Evolutionary conservation across 2,797 vertebrate species (phyloP), one percentile per base, ranked within the genome.

Genomic region (Enteromius viviparus): DNA sequence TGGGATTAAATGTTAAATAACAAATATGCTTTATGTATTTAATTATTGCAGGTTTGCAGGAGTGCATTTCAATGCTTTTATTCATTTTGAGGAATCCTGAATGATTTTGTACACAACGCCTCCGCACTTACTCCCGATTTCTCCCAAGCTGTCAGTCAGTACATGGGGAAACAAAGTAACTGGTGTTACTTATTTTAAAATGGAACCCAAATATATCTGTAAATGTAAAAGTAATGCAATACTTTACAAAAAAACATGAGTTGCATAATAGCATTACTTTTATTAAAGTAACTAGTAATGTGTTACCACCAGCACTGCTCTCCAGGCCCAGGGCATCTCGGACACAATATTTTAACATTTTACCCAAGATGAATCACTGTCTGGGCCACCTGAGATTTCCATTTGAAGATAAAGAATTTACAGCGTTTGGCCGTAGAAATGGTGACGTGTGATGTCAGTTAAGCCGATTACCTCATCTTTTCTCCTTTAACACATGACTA

Each of bases 401-500:
- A 3, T 65, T 7, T 19, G 3, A 8, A 9, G 62, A 65, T 19
- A 10, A 9, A 17, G 29, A 29, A 34, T 34, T 34, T 65, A 65
- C 62, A 34, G 15, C 15, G 29, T 32, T 64, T 32, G 23, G 26
- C 6, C 14, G 14, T 6, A 64, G 62, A 65, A 34, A 65, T 7
- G 29, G 14, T 65, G 62, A 34, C 29, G 1, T 3, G 14, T 65
- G 29, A 65, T 8, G 7, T 65, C 62, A 34, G 29, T 34, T 9
- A 66, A 49, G 42, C 42, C 1, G 12, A 64, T 45, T 29, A 11
- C 42, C 58, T 26, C 65, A 21, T 29, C 12, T 55, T 29, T 65
- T 69, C 29, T 75, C 62, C 71, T 78, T 42, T 12, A 76, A 79
- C 81, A 76, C 86, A 87, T 80, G 76, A 70, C 81, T 89, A 85